Base-by-base conservation (phyloP, 1,140 invertebrate genomes). In the Lordiphosa stackelbergi region DNA sequence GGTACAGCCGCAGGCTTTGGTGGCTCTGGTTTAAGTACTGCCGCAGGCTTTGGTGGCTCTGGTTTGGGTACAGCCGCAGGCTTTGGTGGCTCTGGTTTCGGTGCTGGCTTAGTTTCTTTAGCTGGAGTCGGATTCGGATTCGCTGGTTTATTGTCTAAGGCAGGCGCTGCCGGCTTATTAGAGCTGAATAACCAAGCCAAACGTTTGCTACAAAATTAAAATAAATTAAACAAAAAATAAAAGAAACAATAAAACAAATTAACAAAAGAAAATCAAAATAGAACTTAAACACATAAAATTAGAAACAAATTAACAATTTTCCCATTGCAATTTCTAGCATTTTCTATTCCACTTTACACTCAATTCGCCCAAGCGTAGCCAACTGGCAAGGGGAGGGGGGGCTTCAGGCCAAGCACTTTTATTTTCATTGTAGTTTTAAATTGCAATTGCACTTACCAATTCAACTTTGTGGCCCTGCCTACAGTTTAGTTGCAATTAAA, bases 121-220 rank as follows among this genome's bases (percentile, higher is more conserved):
- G 55, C 40, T 38, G 63, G 38, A 13, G 57, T 9, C 9, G 19
- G 19, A 19, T 2, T 16, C 16, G 65, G 66, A 69, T 54, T 62
- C 1, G 72, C 52, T 24, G 73, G 73, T 53, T 86, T 86, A 48
- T 81, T 73, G 42, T 85, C 78, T 53, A 86, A 53, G 45, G 78
- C 84, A 22, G 43, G 59, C 28, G 63, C 58, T 58, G 71, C 64
- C 13, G 74, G 74, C 55, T 78, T 83, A 48, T 86, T 85, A 36
- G 63, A 58, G 59, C 58, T 66, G 61, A 87, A 86, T 60, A 87
- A 64, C 85, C 85, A 87, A 59, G 69, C 73, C 65, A 86, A 84
- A 58, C 78, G 85, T 73, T 87, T 87, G 53, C 85, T 87, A 86
- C 46, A 60, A 58, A 56, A 65, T 13, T 13, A 69, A 62, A 58